phyloP scores from a whole-genome alignment of 2,797 vertebrate genomes.

The Pangasius djambal region DNA sequence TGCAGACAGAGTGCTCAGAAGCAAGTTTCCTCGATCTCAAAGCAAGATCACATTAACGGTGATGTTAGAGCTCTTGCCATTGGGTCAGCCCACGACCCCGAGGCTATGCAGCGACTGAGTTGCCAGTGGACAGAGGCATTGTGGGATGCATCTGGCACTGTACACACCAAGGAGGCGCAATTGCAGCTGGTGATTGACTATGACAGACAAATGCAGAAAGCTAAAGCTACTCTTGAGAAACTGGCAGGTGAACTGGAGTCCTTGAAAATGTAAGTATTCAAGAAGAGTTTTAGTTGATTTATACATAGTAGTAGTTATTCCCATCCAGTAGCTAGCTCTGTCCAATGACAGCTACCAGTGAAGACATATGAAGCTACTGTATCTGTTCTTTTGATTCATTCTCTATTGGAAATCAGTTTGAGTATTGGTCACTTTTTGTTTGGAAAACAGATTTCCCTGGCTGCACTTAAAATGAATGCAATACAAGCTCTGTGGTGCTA shows the following conservation, averaged over 20 bases:
- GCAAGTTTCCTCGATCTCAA: conserved; percentile 68
- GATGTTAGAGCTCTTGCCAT: conserved; percentile 19
- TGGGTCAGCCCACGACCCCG: conserved; percentile 44
- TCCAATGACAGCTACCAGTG: background rate
- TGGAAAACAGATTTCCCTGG: background rate
- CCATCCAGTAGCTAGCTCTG: background rate
- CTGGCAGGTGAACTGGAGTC: conserved; percentile 76
- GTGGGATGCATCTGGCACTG: conserved; percentile 73
- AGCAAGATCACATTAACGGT: conserved; percentile 55
- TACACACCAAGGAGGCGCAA: conserved; percentile 79
- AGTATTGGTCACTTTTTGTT: background rate
- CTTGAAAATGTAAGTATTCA: conserved; percentile 80
- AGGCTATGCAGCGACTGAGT: conserved; percentile 51
- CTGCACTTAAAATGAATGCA: background rate
- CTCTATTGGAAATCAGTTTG: background rate
- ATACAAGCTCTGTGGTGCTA: background rate
- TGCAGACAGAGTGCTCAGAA: conserved; percentile 69
- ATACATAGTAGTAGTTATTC: background rate
- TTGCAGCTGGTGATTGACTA: conserved; percentile 77
- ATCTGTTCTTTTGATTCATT: background rate
- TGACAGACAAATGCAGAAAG: conserved; percentile 69
- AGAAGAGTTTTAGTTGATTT: background rate
- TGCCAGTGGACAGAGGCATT: conserved; percentile 74
- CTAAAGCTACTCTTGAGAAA: conserved; percentile 70
- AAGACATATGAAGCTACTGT: background rate